Evolutionary conservation across 37 sponge, comb jelly and placozoan genomes (phyloP).

Genomic region (Ianthella basta): DNA sequence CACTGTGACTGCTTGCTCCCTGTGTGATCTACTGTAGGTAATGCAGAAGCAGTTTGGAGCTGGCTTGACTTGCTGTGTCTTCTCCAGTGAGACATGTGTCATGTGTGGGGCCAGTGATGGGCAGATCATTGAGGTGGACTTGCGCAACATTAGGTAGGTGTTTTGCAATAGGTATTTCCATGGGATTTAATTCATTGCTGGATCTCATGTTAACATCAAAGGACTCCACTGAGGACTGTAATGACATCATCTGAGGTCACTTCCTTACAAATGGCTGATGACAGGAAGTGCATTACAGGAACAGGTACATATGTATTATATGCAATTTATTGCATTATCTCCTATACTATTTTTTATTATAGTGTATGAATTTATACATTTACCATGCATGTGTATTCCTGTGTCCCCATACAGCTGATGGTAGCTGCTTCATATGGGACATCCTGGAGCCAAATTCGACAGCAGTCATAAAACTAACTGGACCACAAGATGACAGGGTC

Average conservation of each 20-base stretch:
- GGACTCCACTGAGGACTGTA: background rate
- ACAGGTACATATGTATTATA: constrained; percentile 8
- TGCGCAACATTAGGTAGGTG: constrained; percentile 41
- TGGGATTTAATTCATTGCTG: too few species aligned
- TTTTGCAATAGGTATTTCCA: background rate
- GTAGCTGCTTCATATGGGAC: constrained; percentile 21
- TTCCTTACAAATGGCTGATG: constrained; percentile 6
- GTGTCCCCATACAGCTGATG: constrained; percentile 25
- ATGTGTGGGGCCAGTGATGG: constrained; percentile 60
- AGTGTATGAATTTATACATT: background rate
- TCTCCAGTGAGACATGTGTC: constrained; percentile 22
- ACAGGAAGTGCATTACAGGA: constrained; percentile 14
- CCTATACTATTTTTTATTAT: too few species aligned
- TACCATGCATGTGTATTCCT: background rate
- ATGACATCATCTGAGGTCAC: constrained; percentile 32
- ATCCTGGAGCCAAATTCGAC: background rate
- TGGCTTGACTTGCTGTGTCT: constrained; percentile 37
- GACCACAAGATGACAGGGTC: constrained; percentile 54
- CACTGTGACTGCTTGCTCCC: background rate
- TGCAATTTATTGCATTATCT: too few species aligned
- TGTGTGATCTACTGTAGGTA: background rate
- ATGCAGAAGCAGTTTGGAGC: constrained; percentile 2
- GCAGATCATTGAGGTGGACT: constrained; percentile 33
- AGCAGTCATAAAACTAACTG: constrained; percentile 46
- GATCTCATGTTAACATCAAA: background rate